Percentiles rank a stretch among this genome's conserved stretches.
Conservation (phyloP, 2,797 vertebrate species). For the Pristis pectinata region DNA sequence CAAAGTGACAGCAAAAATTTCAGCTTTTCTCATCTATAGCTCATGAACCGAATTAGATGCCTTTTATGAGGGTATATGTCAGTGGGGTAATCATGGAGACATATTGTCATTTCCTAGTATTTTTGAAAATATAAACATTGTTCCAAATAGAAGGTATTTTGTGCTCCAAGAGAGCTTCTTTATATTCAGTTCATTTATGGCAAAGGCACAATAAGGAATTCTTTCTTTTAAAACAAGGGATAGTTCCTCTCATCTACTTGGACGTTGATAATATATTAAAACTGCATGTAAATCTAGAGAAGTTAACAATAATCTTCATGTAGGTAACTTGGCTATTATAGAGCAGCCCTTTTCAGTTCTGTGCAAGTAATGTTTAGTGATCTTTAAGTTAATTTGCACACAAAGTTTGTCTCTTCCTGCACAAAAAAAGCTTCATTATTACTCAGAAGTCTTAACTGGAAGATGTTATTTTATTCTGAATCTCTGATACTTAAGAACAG, state of each 20-base stretch:
- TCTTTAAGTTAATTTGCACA: not conserved
- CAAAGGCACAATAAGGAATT: not conserved
- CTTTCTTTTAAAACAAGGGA: not conserved
- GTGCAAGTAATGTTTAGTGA: not conserved
- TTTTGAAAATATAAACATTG: not conserved
- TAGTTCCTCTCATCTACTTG: not conserved
- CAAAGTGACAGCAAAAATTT: conserved; percentile 61
- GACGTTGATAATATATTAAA: not conserved
- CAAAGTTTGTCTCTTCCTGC: not conserved
- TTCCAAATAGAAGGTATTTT: no score
- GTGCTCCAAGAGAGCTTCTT: not conserved
- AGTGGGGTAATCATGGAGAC: not conserved
- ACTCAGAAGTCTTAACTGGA: not conserved
- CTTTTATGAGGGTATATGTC: not conserved
- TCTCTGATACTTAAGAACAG: not conserved
- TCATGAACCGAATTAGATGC: conserved; percentile 39
- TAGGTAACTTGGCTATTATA: not conserved
- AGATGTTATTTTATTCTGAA: not conserved
- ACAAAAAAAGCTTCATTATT: not conserved
- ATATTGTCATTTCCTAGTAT: not conserved
- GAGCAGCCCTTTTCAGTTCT: not conserved
- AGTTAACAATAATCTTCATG: not conserved
- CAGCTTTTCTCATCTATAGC: conserved; percentile 58
- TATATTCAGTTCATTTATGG: not conserved
- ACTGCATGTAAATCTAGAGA: no score